Conservation (phyloP, 2,113 vertebrate genomes). For the Calyptommatus sinebrachiatus region DNA sequence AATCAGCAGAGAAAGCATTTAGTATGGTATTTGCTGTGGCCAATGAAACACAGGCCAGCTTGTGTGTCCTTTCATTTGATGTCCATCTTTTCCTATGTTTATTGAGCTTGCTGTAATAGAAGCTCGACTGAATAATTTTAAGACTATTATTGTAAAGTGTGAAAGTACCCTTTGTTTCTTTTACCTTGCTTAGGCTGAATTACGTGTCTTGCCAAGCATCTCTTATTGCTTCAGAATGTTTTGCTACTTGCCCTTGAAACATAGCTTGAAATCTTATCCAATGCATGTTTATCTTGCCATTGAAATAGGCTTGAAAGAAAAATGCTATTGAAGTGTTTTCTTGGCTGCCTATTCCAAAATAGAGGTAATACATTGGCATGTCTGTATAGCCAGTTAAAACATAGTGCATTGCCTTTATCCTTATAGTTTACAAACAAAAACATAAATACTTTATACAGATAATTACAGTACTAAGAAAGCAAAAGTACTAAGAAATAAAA, state of each 20-base stretch:
- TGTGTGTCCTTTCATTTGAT: neutral
- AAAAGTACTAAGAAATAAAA: neutral
- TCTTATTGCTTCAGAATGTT: conserved; percentile 11
- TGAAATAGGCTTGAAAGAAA: neutral
- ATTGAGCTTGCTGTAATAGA: neutral
- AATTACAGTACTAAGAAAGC: neutral
- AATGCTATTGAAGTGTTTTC: conserved; percentile 1
- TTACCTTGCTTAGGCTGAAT: conserved; percentile 4
- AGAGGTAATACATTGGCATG: no score
- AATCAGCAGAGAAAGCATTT: neutral
- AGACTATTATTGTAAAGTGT: neutral
- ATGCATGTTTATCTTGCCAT: neutral
- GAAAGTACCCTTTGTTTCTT: conserved; percentile 13
- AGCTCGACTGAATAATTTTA: neutral
- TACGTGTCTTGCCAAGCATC: neutral
- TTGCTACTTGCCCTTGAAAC: conserved; percentile 1
- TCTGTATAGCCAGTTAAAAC: neutral
- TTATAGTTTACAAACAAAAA: neutral
- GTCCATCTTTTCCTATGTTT: neutral
- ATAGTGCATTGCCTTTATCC: neutral
- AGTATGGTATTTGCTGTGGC: neutral
- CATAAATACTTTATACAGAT: no score
- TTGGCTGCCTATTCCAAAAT: conserved; percentile 14
- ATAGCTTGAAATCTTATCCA: conserved; percentile 5
- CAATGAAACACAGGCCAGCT: neutral